Evolutionary conservation across 2,888 invertebrate species (phyloP), one percentile per base, ranked within the genome.

Genomic region (Erynnis tages): DNA sequence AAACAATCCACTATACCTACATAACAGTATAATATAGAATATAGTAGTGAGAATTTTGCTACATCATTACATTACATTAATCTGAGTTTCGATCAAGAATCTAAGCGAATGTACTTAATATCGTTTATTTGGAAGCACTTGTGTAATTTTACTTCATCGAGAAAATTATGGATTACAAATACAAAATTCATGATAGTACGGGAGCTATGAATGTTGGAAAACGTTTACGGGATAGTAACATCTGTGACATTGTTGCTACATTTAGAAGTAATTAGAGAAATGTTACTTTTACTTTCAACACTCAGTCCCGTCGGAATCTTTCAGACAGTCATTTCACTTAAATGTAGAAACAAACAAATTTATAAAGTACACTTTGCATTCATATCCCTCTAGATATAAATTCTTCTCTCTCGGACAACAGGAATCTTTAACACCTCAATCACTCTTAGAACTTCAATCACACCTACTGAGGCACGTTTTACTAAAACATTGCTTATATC

Each of bases 51-150:
- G n/a, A n/a, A n/a, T n/a, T n/a, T n/a, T n/a, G n/a, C n/a, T n/a
- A n/a, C n/a, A n/a, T n/a, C n/a, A n/a, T n/a, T n/a, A n/a, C n/a
- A n/a, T n/a, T n/a, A n/a, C 1, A 2, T 11, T 10, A n/a, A 27
- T 27, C 29, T 30, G 29, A 30, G 46, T 27, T 27, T 35, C 35
- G 17, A 46, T 27, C 35, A 46, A 25, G 46, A 35, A 46, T 46
- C 46, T 21, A 17, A 23, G 0, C 8, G 5, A 4, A 8, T 35
- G 10, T 11, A 11, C 11, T 14, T 32, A 23, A 23, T 45, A 27
- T 37, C 23, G 32, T 27, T 41, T 35, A 37, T 2, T 25, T 47
- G 47, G 47, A 47, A 47, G 47, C 47, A 37, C 47, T 47, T 47
- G 47, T 47, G 23, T 16, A 14, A 27, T 34, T 37, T 37, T 17